These are phyloP conservation scores for Pantherophis vulpinus DNA, from an alignment of 2,797 vertebrate genomes.

Conservation along the genomic window DNA sequence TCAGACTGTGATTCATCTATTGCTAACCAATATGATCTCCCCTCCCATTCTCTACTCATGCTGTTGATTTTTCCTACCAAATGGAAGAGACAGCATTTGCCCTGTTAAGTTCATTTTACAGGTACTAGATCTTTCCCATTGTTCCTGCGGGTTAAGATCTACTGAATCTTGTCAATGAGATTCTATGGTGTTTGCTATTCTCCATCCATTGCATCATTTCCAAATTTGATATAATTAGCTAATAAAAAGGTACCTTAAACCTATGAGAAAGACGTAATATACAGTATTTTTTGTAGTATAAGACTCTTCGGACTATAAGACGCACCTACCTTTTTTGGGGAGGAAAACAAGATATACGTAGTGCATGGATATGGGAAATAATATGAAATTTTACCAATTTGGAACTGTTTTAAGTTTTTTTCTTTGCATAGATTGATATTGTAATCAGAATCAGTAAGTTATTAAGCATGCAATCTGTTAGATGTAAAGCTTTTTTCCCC, in stretches of 20 bases:
- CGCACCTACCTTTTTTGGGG: no score
- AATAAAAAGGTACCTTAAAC: background rate
- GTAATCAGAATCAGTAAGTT: no score
- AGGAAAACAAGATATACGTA: no score
- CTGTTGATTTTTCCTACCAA: background rate
- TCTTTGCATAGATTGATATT: no score
- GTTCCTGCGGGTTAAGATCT: background rate
- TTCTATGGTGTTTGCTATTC: background rate
- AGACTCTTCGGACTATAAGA: no score
- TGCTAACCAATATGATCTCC: background rate
- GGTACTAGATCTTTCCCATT: background rate
- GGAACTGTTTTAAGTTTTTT: no score
- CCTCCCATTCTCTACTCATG: background rate
- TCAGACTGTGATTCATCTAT: background rate
- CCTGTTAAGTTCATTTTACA: background rate
- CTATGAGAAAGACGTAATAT: background rate
- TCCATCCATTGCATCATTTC: background rate
- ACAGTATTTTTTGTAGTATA: no score
- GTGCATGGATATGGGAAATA: no score
- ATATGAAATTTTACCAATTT: no score
- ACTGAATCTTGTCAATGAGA: background rate
- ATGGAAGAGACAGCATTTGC: background rate
- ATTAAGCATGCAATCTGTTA: no score
- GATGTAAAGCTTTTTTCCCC: no score
- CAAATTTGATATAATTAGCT: background rate